A percentile compares a stretch with the other conserved stretches of the same genome.
phyloP scores from a whole-genome alignment of 2,113 vertebrate species.

The Corapipo altera region DNA sequence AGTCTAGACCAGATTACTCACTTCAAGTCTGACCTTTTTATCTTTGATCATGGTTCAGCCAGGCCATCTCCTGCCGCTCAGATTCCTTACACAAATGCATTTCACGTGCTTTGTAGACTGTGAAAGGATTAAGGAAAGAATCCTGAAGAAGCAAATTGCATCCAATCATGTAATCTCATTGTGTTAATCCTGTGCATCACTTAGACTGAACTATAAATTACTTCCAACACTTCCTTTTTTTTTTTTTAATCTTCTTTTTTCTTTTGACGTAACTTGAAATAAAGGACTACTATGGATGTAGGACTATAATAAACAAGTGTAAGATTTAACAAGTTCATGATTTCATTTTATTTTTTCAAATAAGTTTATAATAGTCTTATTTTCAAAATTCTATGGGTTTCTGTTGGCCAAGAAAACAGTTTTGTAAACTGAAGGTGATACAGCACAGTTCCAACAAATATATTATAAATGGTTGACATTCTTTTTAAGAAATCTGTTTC shows the following conservation, averaged over 20 bases:
- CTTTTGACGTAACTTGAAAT: not conserved
- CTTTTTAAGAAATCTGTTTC: constrained; percentile 52
- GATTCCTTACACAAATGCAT: not conserved
- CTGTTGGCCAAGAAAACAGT: not conserved
- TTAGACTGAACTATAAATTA: not conserved
- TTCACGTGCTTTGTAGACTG: not conserved
- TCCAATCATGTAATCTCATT: not conserved
- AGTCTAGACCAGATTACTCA: not conserved
- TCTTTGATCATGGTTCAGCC: not conserved
- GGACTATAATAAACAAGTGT: not conserved
- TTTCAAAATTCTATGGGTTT: not conserved
- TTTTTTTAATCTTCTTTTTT: not conserved
- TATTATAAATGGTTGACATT: not conserved
- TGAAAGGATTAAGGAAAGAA: not conserved
- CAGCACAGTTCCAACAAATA: not conserved
- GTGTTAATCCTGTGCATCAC: not conserved
- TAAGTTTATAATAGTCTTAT: not conserved
- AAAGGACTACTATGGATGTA: not conserved
- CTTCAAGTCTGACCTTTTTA: not conserved
- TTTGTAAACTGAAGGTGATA: not conserved
- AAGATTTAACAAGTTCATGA: not conserved
- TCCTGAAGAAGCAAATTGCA: not conserved
- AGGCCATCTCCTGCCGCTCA: not conserved
- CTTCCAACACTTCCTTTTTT: not conserved
- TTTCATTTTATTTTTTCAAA: not conserved